These are phyloP conservation scores for Lysandra coridon DNA, from an alignment of 2,888 invertebrate species.

Conservation along the genomic window DNA sequence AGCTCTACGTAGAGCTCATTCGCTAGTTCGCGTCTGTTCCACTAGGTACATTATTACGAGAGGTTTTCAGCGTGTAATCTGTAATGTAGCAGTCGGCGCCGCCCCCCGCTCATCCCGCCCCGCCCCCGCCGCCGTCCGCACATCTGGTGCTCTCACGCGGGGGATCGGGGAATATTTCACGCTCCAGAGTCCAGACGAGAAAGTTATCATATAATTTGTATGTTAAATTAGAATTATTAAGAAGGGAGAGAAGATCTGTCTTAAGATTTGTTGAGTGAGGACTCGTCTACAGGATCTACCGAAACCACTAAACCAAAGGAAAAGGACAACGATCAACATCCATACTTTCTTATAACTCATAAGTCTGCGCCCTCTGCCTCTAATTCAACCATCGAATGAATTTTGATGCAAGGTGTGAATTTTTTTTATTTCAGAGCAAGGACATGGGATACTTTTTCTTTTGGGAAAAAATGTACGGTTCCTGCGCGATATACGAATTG, in stretches of 20 bases:
- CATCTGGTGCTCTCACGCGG: background rate
- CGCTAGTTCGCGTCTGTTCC: background rate
- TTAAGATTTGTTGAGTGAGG: background rate
- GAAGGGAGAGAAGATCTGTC: background rate
- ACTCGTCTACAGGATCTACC: background rate
- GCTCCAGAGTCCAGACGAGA: background rate
- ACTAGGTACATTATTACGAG: background rate
- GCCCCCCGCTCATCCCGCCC: background rate
- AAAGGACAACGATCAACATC: too few relatives aligned
- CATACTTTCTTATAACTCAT: too few relatives aligned
- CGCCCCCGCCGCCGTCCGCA: background rate
- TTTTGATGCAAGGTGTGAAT: too few relatives aligned
- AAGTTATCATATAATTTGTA: background rate
- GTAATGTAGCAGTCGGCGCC: constrained; percentile 7
- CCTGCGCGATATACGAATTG: too few relatives aligned
- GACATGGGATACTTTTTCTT: too few relatives aligned
- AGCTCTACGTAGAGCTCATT: background rate
- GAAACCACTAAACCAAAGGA: too few relatives aligned
- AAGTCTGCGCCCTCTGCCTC: too few relatives aligned
- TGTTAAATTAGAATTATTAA: background rate
- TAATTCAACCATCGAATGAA: too few relatives aligned
- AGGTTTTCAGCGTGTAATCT: background rate
- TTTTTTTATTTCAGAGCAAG: too few relatives aligned
- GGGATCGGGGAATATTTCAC: background rate
- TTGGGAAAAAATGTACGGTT: too few relatives aligned